A percentile compares a stretch with the other conserved stretches of the same genome.
These are phyloP conservation scores for Coccyzus lansbergi DNA, from an alignment of 2,797 vertebrate species.

Conservation along the genomic window DNA sequence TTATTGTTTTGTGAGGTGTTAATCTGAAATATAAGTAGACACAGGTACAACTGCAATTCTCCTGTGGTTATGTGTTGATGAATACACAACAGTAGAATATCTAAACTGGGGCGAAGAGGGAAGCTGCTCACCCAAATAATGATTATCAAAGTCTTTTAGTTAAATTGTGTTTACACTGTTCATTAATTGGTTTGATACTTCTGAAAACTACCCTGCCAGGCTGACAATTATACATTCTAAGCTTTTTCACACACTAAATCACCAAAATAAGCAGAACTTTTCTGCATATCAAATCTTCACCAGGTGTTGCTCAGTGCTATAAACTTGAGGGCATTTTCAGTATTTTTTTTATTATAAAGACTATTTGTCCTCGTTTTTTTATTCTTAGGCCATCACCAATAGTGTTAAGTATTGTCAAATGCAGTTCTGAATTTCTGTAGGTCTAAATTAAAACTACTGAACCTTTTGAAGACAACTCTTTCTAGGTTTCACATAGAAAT, in stretches of 20 bases:
- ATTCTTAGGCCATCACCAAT: neutral
- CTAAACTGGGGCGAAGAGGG: neutral
- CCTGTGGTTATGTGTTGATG: neutral
- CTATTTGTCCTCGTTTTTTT: neutral
- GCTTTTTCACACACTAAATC: neutral
- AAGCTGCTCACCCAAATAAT: neutral
- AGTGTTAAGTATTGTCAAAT: neutral
- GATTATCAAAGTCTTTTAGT: neutral
- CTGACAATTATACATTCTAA: neutral
- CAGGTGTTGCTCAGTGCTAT: neutral
- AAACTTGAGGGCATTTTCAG: neutral
- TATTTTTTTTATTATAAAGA: neutral
- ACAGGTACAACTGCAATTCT: neutral
- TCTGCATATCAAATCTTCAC: neutral
- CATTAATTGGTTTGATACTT: slow-evolving; percentile 33
- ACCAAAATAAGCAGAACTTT: slow-evolving; percentile 5
- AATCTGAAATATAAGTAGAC: neutral
- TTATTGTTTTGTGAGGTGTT: neutral
- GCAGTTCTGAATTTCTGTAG: neutral
- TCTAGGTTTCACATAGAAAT: neutral
- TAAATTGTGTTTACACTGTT: slow-evolving; percentile 21
- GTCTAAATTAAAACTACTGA: neutral
- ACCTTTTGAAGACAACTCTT: neutral
- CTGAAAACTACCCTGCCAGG: neutral
- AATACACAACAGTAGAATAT: neutral